Evolutionary conservation across 53 echinoderm and acorn worm genomes (phyloP), one percentile per base, ranked within the genome.

Genomic region (Hippasteria phrygiana): DNA sequence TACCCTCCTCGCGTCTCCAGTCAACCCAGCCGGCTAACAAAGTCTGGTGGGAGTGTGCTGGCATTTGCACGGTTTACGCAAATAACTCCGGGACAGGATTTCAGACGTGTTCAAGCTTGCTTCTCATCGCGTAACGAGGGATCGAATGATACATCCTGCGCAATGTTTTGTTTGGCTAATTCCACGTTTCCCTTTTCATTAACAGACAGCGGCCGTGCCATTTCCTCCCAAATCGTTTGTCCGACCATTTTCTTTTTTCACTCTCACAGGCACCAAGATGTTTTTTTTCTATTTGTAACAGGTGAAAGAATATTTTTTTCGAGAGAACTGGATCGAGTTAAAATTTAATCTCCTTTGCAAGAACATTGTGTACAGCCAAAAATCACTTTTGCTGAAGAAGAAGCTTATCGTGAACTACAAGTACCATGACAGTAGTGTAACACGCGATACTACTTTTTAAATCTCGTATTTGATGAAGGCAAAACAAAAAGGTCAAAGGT

Each of bases 21-120:
- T n/a, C n/a, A n/a, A n/a, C n/a, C n/a, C n/a, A n/a, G n/a, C n/a
- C n/a, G n/a, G n/a, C n/a, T n/a, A n/a, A n/a, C n/a, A 18, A 59
- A 6, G 34, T 7, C 37, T 33, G 2, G 59, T 11, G 59, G 59
- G 24, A 59, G 17, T 18, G 20, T 18, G 20, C 59, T 8, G 10
- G 7, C 34, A 2, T 36, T 35, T 26, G 9, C 2, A 16, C 37
- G 8, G 69, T 33, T 35, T 33, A 67, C 34, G 42, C 73, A 73
- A 73, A 73, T 43, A 73, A 10, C 73, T 43, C 22, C 7, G 45
- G 46, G 83, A 67, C 83, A 83, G 83, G 85, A 85, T 20, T 34
- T 47, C 5, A 85, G 71, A 85, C 85, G 85, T 85, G 85, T 85
- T 85, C 27, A 85, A 85, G 70, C 85, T 53, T 48, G 71, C 70